phyloP scores from a whole-genome alignment of 2,888 invertebrate genomes.

The Synergus gifuensis region DNA sequence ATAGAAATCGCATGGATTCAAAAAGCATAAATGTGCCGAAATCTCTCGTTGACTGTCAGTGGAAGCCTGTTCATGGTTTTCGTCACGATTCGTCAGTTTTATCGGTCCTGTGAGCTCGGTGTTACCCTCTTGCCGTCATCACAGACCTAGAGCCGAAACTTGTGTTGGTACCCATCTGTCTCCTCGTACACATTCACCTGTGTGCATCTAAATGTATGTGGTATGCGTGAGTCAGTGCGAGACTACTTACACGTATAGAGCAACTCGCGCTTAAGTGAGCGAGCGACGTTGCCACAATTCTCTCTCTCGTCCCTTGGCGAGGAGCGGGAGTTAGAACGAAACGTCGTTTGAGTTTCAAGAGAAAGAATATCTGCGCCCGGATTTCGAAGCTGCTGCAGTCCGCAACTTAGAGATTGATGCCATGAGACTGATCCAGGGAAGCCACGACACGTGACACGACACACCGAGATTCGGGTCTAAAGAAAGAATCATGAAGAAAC shows the following conservation, averaged over 20 bases:
- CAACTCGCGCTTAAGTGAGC: slow-evolving; percentile 39
- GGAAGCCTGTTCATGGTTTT: neutral
- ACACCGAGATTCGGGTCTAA: slow-evolving; percentile 21
- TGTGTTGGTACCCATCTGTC: slow-evolving; percentile 37
- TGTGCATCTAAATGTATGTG: slow-evolving; percentile 15
- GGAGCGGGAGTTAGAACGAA: slow-evolving; percentile 39
- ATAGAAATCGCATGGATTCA: neutral
- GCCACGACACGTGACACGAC: slow-evolving; percentile 33
- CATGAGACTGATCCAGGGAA: slow-evolving; percentile 26
- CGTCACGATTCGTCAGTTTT: slow-evolving; percentile 28
- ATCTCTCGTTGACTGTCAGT: slow-evolving; percentile 14
- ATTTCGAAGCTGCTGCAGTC: slow-evolving; percentile 22
- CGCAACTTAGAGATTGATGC: slow-evolving; percentile 23
- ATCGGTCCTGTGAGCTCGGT: slow-evolving; percentile 34
- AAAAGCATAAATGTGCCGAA: neutral
- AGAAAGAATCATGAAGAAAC: slow-evolving; percentile 35
- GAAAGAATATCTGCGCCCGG: slow-evolving; percentile 36
- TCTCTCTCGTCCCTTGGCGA: slow-evolving; percentile 23
- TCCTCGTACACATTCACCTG: slow-evolving; percentile 39
- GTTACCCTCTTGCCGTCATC: slow-evolving; percentile 36
- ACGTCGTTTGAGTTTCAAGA: slow-evolving; percentile 25
- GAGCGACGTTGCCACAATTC: slow-evolving; percentile 42
- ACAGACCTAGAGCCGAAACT: slow-evolving; percentile 27
- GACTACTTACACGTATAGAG: slow-evolving; percentile 32
- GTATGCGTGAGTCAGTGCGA: slow-evolving; percentile 28